Percentiles rank a stretch among this genome's conserved stretches.
Conservation (phyloP, 2,113 vertebrate species). For the Pelmatolapia mariae region DNA sequence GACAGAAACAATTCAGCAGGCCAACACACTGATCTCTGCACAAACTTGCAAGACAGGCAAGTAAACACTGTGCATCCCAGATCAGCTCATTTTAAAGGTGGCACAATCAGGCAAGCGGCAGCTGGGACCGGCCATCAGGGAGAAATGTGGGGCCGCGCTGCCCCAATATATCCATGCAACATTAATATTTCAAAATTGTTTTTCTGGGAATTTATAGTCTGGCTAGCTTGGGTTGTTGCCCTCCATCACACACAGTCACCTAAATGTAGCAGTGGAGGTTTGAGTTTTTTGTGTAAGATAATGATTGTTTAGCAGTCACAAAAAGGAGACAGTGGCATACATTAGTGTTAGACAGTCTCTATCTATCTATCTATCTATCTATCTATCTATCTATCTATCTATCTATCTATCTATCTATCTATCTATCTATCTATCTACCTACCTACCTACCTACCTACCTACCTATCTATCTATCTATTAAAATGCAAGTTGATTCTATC, state of each 20-base stretch:
- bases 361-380: accelerated
- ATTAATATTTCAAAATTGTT: constrained; percentile 63
- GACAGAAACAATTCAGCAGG: neutral
- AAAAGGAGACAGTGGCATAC: neutral
- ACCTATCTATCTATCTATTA: accelerated
- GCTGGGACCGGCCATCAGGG: constrained; percentile 54
- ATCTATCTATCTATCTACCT: too few relatives aligned
- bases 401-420: neutral
- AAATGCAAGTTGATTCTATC: neutral
- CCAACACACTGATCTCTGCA: neutral
- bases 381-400: accelerated
- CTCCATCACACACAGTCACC: constrained; percentile 6
- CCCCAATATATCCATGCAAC: constrained; percentile 57
- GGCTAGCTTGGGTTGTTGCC: constrained; percentile 1
- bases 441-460: too few relatives aligned
- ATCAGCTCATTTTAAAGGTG: constrained; percentile 41
- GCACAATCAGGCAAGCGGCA: constrained; percentile 38
- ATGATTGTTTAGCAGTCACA: neutral
- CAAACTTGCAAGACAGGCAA: neutral
- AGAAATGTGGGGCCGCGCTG: constrained; percentile 36
- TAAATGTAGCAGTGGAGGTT: neutral
- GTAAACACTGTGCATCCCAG: neutral
- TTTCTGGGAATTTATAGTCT: constrained; percentile 49
- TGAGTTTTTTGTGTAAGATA: neutral
- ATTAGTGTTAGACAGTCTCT: neutral